phyloP scores from a whole-genome alignment of 1,140 invertebrate genomes.

The Caenorhabditis brenneri region DNA sequence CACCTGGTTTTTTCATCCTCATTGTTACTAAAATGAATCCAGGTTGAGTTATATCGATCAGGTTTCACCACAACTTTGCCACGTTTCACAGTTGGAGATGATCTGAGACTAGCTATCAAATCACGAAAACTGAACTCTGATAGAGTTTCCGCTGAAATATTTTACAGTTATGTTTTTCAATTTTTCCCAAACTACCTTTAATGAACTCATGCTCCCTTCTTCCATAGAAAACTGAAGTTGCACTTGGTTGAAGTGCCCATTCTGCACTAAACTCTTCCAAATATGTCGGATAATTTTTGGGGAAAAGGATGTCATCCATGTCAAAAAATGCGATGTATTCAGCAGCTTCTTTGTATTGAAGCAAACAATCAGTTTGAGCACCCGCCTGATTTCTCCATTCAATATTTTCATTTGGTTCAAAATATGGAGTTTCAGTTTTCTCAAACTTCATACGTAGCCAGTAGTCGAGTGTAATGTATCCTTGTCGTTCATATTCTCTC shows the following conservation, averaged over 20 bases:
- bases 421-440: no score
- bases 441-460: no score
- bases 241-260: not conserved
- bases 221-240: not conserved
- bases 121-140: not conserved
- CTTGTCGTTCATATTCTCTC: no score
- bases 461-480: no score
- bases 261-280: not conserved
- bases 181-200: not conserved
- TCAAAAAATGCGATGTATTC: no score
- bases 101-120: not conserved
- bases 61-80: not conserved
- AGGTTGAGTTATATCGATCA: not conserved
- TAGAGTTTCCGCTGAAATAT: not conserved
- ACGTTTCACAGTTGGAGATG: not conserved
- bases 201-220: not conserved
- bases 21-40: not conserved
- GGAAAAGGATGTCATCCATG: no score
- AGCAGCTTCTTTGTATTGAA: no score
- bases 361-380: no score
- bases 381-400: no score
- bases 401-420: no score
- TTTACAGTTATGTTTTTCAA: no score
- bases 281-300: no score
- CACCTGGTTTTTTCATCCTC: not conserved